Base-by-base conservation (phyloP, 2,888 invertebrate species). In the Petrophora chlorosata region DNA sequence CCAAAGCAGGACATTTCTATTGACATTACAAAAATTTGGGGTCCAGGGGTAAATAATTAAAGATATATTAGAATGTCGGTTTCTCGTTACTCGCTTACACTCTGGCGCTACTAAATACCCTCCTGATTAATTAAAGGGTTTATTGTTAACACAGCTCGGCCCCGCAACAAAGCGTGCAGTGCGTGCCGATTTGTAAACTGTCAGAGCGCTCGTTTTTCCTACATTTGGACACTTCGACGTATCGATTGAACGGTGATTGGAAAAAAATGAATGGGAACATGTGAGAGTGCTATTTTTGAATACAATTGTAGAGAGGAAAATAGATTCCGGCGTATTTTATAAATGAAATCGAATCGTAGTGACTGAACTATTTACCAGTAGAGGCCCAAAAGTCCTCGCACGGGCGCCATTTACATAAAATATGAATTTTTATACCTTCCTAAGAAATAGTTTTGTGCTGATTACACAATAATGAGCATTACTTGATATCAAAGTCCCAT, bases 401-500 rank as follows among this genome's bases (percentile, higher is more conserved):
- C n/a, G n/a, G n/a, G n/a, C n/a, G n/a, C n/a, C n/a, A n/a, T n/a
- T n/a, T n/a, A n/a, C n/a, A n/a, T n/a, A n/a, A n/a, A n/a, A n/a
- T n/a, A n/a, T n/a, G n/a, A n/a, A n/a, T n/a, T n/a, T n/a, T n/a
- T n/a, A n/a, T n/a, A n/a, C n/a, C n/a, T n/a, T n/a, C n/a, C n/a
- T n/a, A n/a, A n/a, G n/a, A n/a, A n/a, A n/a, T n/a, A n/a, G n/a
- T n/a, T 82, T 73, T 73, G 82, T 77, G 84, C 81, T 73, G 89
- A 85, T 80, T 88, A 88, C 80, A 88, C 82, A 79, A 74, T 76
- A 57, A 82, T 82, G 86, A 85, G 84, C 83, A 73, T 82, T 83
- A 85, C 70, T 74, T 83, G 79, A 85, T 85, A 81, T 81, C 74
- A 82, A 85, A 88, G 79, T 88, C 86, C 83, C 85, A 79, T 79